Base-by-base conservation (phyloP, 2,888 invertebrate species). In the Drosophila neotestacea region DNA sequence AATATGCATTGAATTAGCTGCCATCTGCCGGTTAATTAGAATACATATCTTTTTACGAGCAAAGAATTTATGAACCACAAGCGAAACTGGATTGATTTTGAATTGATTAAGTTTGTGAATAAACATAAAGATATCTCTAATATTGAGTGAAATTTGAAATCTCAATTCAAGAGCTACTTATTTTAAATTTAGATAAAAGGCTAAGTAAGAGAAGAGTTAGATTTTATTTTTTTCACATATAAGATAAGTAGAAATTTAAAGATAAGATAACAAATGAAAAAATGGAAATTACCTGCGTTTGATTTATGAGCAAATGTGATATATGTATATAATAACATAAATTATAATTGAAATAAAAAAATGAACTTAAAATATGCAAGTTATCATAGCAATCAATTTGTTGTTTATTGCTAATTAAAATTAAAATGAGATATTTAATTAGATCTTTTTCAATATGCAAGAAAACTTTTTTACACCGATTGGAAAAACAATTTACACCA, bases 1-100 rank as follows among this genome's bases (percentile, higher is more conserved):
- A 79, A 87, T 81, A 76, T 47, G 58, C 47, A 58, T 82, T 73
- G 64, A 82, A 81, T 81, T 78, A 56, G 68, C 64, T 76, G 58
- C 61, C 58, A 69, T 69, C 60, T 50, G 64, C 16, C 13, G 41
- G 27, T 60, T 63, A 78, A 87, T 86, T 66, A 60, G 68, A 56
- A 74, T 80, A 70, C 50, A 66, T 55, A 1, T 48, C 39, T 48
- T 60, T 41, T 41, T 60, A 73, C 42, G n/a, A 44, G 47, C 48
- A 11, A 6, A 13, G 32, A 77, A 60, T 60, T 72, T 68, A 75
- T 74, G 50, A 39, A 70, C 55, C 30, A 6, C 46, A 22, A 6
- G 16, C 13, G 6, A 22, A 38, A 61, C 34, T 47, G 28, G 44
- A 56, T 61, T 61, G 30, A 9, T 4, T 36, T 34, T 2, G 34